A percentile compares a stretch with the other conserved stretches of the same genome.
Conservation (phyloP, 2,797 vertebrate genomes). For the Melanotaenia nigrans region DNA sequence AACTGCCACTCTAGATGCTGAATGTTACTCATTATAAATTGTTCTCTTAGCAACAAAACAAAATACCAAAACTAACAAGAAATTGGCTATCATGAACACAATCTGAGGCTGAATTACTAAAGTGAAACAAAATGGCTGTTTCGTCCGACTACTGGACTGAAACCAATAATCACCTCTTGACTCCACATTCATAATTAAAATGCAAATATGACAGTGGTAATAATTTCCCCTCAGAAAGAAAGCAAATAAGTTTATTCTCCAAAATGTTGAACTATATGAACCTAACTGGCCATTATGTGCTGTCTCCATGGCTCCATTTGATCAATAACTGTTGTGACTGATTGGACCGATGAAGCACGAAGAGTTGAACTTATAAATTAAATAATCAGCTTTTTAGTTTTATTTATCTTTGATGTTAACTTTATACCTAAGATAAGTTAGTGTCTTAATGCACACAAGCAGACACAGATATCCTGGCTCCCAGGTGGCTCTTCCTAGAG, state of each 20-base stretch:
- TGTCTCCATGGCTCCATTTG: not conserved
- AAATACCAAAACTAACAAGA: not conserved
- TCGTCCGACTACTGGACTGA: slow-evolving; percentile 5
- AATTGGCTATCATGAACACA: not conserved
- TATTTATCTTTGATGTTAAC: slow-evolving; percentile 26
- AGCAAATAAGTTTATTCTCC: not conserved
- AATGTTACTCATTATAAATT: not conserved
- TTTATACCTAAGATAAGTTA: slow-evolving; percentile 10
- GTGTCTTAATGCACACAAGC: slow-evolving; percentile 10
- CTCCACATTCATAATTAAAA: slow-evolving; percentile 7
- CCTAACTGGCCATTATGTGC: not conserved
- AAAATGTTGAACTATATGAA: slow-evolving; percentile 14
- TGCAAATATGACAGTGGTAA: slow-evolving; percentile 1
- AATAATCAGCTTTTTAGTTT: slow-evolving; percentile 17
- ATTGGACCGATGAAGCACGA: slow-evolving; percentile 1
- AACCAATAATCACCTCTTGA: slow-evolving; percentile 7
- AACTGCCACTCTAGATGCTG: not conserved
- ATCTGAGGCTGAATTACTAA: not conserved
- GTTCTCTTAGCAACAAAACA: not conserved
- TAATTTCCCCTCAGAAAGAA: slow-evolving; percentile 10
- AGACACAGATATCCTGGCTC: slow-evolving; percentile 47
- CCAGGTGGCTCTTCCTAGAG: slow-evolving; percentile 65
- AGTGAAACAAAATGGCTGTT: not conserved
- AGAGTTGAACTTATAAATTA: slow-evolving; percentile 11
- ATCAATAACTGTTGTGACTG: not conserved